Evolutionary conservation across 2,888 invertebrate genomes (phyloP).

Genomic region (Watsonalla binaria): DNA sequence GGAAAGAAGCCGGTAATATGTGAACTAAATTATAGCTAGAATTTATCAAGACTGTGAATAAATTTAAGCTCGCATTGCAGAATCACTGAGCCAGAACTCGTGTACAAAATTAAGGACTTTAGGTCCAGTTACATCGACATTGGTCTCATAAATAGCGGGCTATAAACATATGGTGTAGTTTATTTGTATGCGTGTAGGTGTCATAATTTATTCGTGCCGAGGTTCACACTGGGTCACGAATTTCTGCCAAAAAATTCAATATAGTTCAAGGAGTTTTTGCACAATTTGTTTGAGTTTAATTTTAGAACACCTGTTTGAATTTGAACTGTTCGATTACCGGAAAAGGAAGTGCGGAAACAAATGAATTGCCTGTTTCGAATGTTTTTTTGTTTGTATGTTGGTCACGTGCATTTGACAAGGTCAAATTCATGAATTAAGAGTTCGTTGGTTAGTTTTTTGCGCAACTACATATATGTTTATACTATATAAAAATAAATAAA

Average conservation of each 20-base stretch:
- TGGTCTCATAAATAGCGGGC: neutral
- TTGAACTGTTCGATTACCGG: neutral
- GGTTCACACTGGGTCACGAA: slow-evolving; percentile 2
- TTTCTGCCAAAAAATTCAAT: neutral
- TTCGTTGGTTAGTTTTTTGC: too few species aligned
- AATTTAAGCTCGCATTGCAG: too few species aligned
- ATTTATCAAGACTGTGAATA: too few species aligned
- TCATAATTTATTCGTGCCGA: neutral
- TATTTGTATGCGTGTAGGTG: neutral
- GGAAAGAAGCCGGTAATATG: too few species aligned
- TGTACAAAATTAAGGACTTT: neutral
- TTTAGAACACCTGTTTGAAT: too few species aligned
- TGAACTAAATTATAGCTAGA: too few species aligned
- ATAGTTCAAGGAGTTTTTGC: neutral
- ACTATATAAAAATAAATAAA: too few species aligned
- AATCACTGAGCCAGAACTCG: too few species aligned
- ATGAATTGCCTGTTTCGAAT: neutral
- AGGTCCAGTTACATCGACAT: neutral
- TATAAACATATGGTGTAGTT: neutral
- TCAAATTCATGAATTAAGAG: too few species aligned
- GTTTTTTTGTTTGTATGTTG: too few species aligned
- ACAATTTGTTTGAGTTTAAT: neutral
- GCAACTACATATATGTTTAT: too few species aligned
- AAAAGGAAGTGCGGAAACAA: neutral
- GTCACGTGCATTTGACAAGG: too few species aligned